phyloP scores from a whole-genome alignment of 1,140 invertebrate genomes.

The Lepeophtheirus salmonis region DNA sequence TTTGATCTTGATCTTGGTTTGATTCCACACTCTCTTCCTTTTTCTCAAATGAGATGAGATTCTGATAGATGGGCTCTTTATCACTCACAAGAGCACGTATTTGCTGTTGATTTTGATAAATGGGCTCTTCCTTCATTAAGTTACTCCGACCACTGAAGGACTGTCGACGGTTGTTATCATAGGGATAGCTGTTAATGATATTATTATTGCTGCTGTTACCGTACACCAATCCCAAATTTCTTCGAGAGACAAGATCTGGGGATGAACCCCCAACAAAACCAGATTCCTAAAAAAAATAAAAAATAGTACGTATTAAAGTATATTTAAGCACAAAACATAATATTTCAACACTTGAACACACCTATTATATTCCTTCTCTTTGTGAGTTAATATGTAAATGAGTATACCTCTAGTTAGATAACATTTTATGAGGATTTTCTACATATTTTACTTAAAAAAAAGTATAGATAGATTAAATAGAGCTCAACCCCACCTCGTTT shows the following conservation, averaged over 20 bases:
- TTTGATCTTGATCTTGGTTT: constrained; percentile 16
- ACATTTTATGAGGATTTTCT: too few relatives aligned
- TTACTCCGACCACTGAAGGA: constrained; percentile 20
- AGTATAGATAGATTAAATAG: too few relatives aligned
- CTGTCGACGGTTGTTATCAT: constrained; percentile 25
- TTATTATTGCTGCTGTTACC: background rate
- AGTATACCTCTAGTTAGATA: too few relatives aligned
- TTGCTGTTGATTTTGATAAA: constrained; percentile 22
- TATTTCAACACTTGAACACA: too few relatives aligned
- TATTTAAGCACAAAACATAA: too few relatives aligned
- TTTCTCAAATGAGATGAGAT: constrained; percentile 35
- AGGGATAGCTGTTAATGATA: too few relatives aligned
- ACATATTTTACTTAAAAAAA: too few relatives aligned
- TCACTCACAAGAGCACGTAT: background rate
- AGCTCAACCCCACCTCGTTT: too few relatives aligned
- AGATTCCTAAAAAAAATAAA: constrained; percentile 24
- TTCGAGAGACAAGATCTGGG: constrained; percentile 50
- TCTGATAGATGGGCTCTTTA: constrained; percentile 53
- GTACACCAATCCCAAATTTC: constrained; percentile 28
- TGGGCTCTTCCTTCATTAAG: constrained; percentile 22
- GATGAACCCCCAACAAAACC: constrained; percentile 41
- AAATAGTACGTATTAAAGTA: too few relatives aligned
- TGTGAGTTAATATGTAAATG: too few relatives aligned
- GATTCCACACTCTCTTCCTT: constrained; percentile 20
- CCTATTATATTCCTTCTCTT: too few relatives aligned